Evolutionary conservation across 1,140 invertebrate genomes (phyloP).

Genomic region (Brachionus plicatilis): DNA sequence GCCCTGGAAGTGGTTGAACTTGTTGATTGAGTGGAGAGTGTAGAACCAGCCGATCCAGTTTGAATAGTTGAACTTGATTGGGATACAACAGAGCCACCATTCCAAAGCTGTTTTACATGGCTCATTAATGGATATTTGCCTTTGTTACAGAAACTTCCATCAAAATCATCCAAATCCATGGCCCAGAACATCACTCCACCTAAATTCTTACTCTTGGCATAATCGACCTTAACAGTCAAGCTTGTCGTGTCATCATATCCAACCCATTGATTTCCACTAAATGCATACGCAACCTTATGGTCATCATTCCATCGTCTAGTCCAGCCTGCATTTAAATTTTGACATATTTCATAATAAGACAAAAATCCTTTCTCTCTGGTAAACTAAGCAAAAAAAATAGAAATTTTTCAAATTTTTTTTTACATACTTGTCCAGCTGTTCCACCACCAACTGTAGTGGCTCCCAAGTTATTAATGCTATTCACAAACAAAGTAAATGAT

Average conservation of each 20-base stretch:
- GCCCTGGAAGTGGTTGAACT: background rate
- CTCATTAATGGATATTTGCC: constrained; percentile 41
- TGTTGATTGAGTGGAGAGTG: background rate
- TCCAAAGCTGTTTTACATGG: background rate
- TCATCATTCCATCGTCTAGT: constrained; percentile 8
- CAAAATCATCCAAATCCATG: constrained; percentile 40
- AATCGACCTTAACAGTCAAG: constrained; percentile 42
- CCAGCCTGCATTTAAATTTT: background rate
- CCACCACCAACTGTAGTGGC: constrained; percentile 68
- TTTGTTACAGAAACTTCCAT: constrained; percentile 16
- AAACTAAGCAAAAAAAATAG: constrained; percentile 64
- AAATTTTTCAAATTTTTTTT: constrained; percentile 83
- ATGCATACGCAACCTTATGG: constrained; percentile 66
- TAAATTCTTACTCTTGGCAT: background rate
- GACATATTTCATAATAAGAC: constrained; percentile 74
- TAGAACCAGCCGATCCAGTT: background rate
- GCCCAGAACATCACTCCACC: constrained; percentile 40
- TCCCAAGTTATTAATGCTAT: constrained; percentile 76
- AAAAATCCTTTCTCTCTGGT: constrained; percentile 82
- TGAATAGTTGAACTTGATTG: background rate
- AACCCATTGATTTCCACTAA: constrained; percentile 83
- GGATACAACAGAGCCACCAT: background rate
- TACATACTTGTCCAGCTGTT: constrained; percentile 71
- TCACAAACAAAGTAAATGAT: constrained; percentile 67
- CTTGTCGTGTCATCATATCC: constrained; percentile 73